Evolutionary conservation across 2,888 invertebrate species (phyloP), one percentile per base, ranked within the genome.

Genomic region (Drosophila eohydei): DNA sequence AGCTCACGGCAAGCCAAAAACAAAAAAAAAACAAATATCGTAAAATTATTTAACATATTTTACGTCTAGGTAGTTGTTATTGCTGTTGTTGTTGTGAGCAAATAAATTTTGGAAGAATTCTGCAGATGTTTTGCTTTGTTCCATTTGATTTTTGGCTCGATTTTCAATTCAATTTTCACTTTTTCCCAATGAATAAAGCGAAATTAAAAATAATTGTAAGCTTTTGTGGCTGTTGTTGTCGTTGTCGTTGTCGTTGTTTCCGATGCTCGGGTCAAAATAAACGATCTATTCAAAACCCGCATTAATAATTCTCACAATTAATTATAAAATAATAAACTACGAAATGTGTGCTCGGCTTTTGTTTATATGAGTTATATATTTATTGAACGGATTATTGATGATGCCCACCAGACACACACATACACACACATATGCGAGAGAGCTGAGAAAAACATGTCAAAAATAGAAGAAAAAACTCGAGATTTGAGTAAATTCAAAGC

Each of bases 241-340:
- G 32, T 68, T 61, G 44, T 28, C 58, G 51, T 38, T 40, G 60
- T n/a, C 26, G 44, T 3, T 46, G 1, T 44, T 14, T 26, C 7
- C 28, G 46, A 28, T 46, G 28, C 28, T 56, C 38, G 59, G 80
- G 72, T 78, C 77, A 86, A 87, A 83, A 88, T 78, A 83, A 73
- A 68, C 72, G 65, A 77, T 69, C 41, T 64, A 80, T 72, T 71
- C 54, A 61, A 81, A 85, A 59, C 58, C 32, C 62, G 63, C 77
- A 77, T 71, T 83, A 80, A 86, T 87, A 88, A 83, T 83, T 77
- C 64, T 14, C 56, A 60, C 68, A 87, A 84, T 87, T 84, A 87
- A 89, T 83, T 86, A 74, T 70, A 50, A 77, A 88, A 80, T 62
- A 88, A 85, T 82, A 85, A 79, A 74, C 76, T 58, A 63, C 12